phyloP scores from a whole-genome alignment of 2,113 vertebrate species.

The Labeo catla region DNA sequence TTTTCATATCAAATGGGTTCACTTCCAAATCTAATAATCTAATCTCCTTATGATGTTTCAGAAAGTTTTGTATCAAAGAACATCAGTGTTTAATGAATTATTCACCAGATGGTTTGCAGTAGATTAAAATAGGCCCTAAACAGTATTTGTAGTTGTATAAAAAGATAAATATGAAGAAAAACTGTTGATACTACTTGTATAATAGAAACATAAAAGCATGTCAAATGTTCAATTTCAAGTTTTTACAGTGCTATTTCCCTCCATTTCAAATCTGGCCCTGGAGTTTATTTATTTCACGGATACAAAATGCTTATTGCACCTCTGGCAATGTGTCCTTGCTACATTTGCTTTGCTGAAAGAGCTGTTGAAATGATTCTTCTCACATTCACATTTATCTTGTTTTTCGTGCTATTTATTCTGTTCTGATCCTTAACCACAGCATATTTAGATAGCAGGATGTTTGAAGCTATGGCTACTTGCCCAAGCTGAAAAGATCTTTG shows the following conservation, averaged over 20 bases:
- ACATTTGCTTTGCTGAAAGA: not conserved
- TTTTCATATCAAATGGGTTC: too few species aligned
- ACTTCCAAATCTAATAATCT: not conserved
- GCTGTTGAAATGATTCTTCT: conserved; percentile 14
- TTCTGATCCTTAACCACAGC: not conserved
- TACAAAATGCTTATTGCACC: not conserved
- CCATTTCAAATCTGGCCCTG: not conserved
- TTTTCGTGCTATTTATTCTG: not conserved
- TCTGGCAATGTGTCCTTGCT: not conserved
- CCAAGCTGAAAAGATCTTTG: conserved; percentile 30
- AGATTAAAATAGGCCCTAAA: not conserved
- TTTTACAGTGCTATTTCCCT: not conserved
- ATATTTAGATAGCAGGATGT: conserved; percentile 17
- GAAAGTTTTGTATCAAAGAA: not conserved
- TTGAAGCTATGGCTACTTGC: conserved; percentile 18
- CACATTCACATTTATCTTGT: not conserved
- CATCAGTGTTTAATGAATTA: not conserved
- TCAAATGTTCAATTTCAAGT: not conserved
- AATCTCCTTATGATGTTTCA: not conserved
- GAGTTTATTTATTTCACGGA: not conserved
- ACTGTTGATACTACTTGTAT: not conserved
- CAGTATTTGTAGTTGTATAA: not conserved
- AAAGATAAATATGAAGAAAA: not conserved
- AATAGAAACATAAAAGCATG: not conserved
- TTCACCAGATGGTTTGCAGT: not conserved